Evolutionary conservation across 2,113 vertebrate genomes (phyloP).

Genomic region (Merops nubicus): DNA sequence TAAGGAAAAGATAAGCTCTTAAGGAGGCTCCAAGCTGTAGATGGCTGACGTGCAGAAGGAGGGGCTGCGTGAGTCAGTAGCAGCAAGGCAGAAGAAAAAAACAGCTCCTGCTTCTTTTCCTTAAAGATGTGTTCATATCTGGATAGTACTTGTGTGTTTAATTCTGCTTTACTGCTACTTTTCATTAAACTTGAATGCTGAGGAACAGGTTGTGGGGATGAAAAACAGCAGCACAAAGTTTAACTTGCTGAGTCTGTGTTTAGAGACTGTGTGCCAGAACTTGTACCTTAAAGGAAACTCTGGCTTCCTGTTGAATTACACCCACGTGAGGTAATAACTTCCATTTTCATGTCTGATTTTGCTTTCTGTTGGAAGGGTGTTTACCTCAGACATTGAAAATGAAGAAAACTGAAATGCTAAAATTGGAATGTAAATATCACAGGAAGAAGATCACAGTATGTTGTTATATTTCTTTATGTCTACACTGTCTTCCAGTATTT

Average conservation of each 20-base stretch:
- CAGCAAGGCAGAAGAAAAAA: background rate
- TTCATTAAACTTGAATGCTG: background rate
- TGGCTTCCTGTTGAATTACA: background rate
- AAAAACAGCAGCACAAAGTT: background rate
- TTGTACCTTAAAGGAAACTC: background rate
- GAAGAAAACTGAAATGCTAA: background rate
- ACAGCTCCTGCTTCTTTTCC: background rate
- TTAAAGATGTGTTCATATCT: background rate
- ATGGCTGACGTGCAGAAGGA: background rate
- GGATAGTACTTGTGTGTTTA: background rate
- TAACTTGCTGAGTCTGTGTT: background rate
- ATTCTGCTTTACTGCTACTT: background rate
- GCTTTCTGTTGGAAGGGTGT: background rate
- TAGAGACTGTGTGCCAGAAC: background rate
- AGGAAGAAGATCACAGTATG: background rate
- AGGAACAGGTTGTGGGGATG: background rate
- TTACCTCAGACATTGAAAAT: background rate
- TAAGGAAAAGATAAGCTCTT: background rate
- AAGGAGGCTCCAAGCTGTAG: background rate
- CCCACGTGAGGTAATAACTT: background rate
- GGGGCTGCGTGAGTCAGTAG: background rate
- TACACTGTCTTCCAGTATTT: accelerated
- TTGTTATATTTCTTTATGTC: background rate
- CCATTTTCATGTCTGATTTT: background rate
- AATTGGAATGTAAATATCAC: background rate